Conservation (phyloP, 2,888 invertebrate genomes). For the Tetramorium bicarinatum region DNA sequence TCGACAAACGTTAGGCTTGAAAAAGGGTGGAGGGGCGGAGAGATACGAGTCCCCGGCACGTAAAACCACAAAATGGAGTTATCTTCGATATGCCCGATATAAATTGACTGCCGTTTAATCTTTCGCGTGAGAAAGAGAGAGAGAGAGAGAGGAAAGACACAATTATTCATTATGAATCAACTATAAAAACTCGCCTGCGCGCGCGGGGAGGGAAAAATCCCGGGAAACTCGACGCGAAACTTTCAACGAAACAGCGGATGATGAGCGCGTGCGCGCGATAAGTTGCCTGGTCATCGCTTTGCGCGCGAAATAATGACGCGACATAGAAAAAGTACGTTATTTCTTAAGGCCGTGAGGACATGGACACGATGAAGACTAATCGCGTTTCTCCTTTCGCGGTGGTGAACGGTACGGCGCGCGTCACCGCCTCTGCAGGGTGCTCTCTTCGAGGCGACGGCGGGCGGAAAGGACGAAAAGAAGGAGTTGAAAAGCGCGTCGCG, state of each 20-base stretch:
- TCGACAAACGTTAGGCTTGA: neutral
- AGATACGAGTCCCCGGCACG: neutral
- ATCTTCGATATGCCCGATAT: neutral
- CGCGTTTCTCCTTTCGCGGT: neutral
- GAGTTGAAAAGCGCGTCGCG: neutral
- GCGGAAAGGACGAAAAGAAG: neutral
- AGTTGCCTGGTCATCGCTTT: slow-evolving; percentile 54
- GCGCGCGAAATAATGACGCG: slow-evolving; percentile 51
- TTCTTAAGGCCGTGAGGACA: neutral
- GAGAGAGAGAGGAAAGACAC: too few relatives aligned
- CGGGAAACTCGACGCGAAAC: neutral
- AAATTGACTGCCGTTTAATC: neutral
- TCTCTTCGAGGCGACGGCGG: neutral
- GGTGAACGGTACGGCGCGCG: neutral
- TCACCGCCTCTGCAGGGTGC: neutral
- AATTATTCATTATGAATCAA: neutral
- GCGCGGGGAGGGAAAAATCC: neutral
- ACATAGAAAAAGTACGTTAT: slow-evolving; percentile 4
- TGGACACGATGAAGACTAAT: neutral
- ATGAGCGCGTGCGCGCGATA: slow-evolving; percentile 38
- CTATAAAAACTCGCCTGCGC: neutral
- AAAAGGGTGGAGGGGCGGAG: neutral
- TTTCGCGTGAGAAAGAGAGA: neutral
- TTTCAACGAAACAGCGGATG: slow-evolving; percentile 19
- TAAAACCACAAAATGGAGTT: neutral